phyloP scores from a whole-genome alignment of 2,797 vertebrate genomes.

The Tragelaphus eurycerus region DNA sequence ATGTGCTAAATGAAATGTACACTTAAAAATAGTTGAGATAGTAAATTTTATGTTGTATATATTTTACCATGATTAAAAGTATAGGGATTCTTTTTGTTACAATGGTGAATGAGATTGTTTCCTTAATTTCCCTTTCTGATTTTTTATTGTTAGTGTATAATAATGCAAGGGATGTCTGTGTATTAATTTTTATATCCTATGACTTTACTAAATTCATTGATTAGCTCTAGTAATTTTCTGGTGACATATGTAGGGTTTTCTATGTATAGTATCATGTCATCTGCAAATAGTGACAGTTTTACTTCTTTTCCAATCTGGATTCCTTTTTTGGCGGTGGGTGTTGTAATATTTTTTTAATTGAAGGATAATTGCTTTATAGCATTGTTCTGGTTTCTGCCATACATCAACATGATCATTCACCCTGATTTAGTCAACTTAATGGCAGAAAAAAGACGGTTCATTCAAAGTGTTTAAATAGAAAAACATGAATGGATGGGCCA shows the following conservation, averaged over 20 bases:
- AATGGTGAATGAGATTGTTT: background rate
- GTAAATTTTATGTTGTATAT: background rate
- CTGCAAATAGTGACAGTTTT: background rate
- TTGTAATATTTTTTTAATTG: background rate
- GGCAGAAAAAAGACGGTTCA: background rate
- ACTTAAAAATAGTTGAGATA: background rate
- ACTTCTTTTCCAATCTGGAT: background rate
- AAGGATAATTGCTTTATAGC: background rate
- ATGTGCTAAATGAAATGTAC: background rate
- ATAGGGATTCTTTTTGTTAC: background rate
- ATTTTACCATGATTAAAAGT: background rate
- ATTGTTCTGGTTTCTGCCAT: background rate
- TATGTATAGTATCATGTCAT: background rate
- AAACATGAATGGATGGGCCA: background rate
- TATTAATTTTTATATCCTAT: background rate
- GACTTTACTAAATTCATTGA: background rate
- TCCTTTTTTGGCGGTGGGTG: background rate
- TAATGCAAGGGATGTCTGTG: background rate
- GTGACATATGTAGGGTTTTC: background rate
- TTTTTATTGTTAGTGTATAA: background rate
- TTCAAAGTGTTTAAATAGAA: background rate
- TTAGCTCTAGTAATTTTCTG: background rate
- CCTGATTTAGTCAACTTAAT: background rate
- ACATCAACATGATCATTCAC: background rate
- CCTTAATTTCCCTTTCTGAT: background rate